phyloP scores from a whole-genome alignment of 2,797 vertebrate species.

The Astyanax mexicanus region DNA sequence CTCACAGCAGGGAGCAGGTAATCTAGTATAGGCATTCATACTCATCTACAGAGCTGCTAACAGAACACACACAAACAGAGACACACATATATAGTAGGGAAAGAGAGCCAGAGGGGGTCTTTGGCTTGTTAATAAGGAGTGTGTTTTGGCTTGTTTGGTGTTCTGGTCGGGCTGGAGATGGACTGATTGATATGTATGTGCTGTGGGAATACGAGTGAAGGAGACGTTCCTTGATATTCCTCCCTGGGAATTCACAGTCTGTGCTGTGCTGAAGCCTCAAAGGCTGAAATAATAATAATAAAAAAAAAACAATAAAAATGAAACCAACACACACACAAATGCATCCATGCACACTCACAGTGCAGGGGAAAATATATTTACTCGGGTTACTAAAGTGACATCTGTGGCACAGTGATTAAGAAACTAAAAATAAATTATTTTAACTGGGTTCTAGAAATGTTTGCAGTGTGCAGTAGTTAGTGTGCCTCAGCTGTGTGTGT shows the following conservation, averaged over 20 bases:
- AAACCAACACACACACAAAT: too few relatives aligned
- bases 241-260: not conserved
- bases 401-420: not conserved
- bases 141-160: constrained; percentile 19
- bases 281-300: not conserved
- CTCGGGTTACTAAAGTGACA: not conserved
- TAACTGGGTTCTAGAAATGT: constrained; percentile 6
- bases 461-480: not conserved
- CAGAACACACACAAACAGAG: not conserved
- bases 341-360: too few relatives aligned
- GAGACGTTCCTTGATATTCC: constrained; percentile 1
- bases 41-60: not conserved
- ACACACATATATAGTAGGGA: not conserved
- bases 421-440: not conserved
- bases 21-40: not conserved
- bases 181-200: constrained; percentile 14
- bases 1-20: not conserved
- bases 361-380: not conserved
- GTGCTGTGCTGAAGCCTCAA: not conserved
- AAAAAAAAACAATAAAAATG: not conserved
- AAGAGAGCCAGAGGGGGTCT: not conserved
- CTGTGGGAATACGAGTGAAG: not conserved
- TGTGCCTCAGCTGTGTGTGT: not conserved
- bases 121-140: constrained; percentile 6
- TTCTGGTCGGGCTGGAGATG: not conserved